Conservation (phyloP, 2,888 invertebrate species). For the Patella pellucida region DNA sequence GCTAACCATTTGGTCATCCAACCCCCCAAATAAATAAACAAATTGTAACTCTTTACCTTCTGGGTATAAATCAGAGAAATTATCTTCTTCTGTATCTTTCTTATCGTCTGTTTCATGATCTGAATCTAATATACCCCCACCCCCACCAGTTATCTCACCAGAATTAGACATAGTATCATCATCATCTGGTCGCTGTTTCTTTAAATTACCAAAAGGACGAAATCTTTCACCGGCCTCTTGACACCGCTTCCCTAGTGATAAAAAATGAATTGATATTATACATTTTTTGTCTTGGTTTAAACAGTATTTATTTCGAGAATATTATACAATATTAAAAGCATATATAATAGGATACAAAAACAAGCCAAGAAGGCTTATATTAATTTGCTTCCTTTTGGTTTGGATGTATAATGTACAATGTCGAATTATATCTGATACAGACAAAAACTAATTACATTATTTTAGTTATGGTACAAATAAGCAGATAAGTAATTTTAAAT, state of each 20-base stretch:
- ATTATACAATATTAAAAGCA: no score
- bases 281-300: neutral
- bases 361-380: no score
- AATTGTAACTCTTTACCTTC: neutral
- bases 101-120: neutral
- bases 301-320: no score
- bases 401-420: no score
- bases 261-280: neutral
- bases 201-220: slow-evolving; percentile 38
- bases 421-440: no score
- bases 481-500: no score
- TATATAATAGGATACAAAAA: no score
- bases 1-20: no score
- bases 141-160: neutral
- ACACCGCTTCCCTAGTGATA: slow-evolving; percentile 57
- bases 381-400: no score
- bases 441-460: no score
- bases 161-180: neutral
- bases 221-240: slow-evolving; percentile 55
- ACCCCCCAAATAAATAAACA: no score
- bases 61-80: slow-evolving; percentile 1
- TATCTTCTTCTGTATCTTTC: neutral
- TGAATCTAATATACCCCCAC: neutral
- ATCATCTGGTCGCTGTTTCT: slow-evolving; percentile 26
- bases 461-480: no score